Evolutionary conservation across 1,140 invertebrate species (phyloP).

Genomic region (Teleopsis dalmanni): DNA sequence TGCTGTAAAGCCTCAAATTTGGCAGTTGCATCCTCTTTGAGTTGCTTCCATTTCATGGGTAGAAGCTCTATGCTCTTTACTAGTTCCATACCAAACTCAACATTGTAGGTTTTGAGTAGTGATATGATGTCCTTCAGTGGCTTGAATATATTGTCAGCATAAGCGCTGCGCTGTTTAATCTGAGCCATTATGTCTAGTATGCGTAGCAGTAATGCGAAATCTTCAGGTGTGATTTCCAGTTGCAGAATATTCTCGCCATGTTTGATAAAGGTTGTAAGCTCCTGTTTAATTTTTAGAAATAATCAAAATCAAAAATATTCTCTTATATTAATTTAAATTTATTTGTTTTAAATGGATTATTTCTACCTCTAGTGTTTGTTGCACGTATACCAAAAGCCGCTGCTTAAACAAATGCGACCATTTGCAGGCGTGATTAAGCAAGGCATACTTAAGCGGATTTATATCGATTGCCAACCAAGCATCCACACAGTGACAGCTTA

Average conservation of each 20-base stretch:
- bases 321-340: background rate
- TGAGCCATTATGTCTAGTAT: slow-evolving; percentile 49
- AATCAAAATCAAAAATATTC: background rate
- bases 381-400: slow-evolving; percentile 60
- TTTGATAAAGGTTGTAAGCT: slow-evolving; percentile 53
- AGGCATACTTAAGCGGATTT: slow-evolving; percentile 58
- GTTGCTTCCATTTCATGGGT: slow-evolving; percentile 79
- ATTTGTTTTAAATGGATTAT: background rate
- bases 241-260: slow-evolving; percentile 52
- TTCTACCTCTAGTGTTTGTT: slow-evolving; percentile 45
- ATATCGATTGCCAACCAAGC: slow-evolving; percentile 63
- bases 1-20: slow-evolving; percentile 81
- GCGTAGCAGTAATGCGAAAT: slow-evolving; percentile 54
- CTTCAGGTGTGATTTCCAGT: slow-evolving; percentile 52
- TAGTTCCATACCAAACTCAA: slow-evolving; percentile 53
- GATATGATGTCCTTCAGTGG: slow-evolving; percentile 73
- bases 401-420: slow-evolving; percentile 68
- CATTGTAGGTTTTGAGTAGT: slow-evolving; percentile 64
- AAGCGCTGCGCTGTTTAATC: slow-evolving; percentile 51
- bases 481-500: slow-evolving; percentile 46
- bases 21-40: slow-evolving; percentile 75
- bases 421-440: slow-evolving; percentile 62
- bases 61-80: slow-evolving; percentile 58
- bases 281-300: slow-evolving; percentile 18
- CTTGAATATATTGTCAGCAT: slow-evolving; percentile 69